Percentiles rank a stretch among this genome's conserved stretches.
Conservation (phyloP, 2,113 vertebrate species). For the mouse (Mus musculus) region DNA sequence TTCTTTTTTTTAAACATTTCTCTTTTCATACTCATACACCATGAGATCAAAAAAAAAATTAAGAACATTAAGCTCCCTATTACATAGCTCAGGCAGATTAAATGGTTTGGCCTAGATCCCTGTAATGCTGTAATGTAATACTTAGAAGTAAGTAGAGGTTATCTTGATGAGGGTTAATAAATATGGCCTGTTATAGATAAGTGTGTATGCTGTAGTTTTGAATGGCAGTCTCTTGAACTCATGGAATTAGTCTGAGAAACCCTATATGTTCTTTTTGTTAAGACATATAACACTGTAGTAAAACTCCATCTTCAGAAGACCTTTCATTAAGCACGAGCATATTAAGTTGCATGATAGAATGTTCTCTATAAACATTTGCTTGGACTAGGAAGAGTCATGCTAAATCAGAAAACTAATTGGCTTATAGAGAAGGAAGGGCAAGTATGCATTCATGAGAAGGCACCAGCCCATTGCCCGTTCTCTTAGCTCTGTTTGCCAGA, state of each 20-base stretch:
- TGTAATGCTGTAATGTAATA: neutral
- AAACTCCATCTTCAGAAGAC: conserved; percentile 81
- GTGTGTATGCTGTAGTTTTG: neutral
- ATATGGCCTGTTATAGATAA: neutral
- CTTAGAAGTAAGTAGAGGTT: neutral
- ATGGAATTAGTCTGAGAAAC: neutral
- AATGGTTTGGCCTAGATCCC: conserved; percentile 11
- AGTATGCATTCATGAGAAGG: conserved; percentile 6
- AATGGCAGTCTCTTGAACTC: neutral
- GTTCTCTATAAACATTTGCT: conserved; percentile 79
- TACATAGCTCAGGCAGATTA: neutral
- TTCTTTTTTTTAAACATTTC: neutral
- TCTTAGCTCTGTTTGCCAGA: conserved; percentile 82
- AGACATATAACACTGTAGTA: conserved; percentile 81
- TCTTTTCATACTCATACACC: neutral
- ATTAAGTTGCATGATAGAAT: conserved; percentile 80
- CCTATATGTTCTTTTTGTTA: conserved; percentile 66
- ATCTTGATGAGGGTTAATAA: neutral
- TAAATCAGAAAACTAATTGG: conserved; percentile 84
- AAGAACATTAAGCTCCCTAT: neutral
- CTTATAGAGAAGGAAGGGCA: conserved; percentile 80
- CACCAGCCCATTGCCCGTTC: conserved; percentile 74
- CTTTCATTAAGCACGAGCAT: conserved; percentile 80
- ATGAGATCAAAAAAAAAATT: neutral
- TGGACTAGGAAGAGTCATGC: conserved; percentile 79